Evolutionary conservation across 2,113 vertebrate genomes (phyloP), one percentile per base, ranked within the genome.

Genomic region (Heterotilapia buettikoferi): DNA sequence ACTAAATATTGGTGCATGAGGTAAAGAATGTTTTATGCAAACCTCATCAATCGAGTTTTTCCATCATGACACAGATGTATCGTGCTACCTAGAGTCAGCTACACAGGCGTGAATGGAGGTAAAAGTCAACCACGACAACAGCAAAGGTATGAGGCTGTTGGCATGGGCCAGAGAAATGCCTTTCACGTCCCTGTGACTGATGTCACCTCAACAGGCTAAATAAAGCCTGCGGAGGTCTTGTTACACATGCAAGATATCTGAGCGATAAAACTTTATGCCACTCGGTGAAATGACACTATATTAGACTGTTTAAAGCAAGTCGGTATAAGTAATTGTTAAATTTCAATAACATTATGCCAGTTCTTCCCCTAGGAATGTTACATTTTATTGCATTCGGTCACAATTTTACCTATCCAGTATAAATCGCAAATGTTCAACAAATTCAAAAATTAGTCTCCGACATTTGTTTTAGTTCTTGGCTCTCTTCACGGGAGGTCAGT

Each of bases 131-230:
- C 56, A 87, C 38, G 79, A 91, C 54, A 24, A 71, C 88, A 87
- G 73, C 84, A 93, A 54, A 93, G 85, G 91, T 88, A 91, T 93
- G 89, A 92, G 78, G 40, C 86, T 80, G 73, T 79, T 92, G 93
- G 86, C 89, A 85, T 52, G 33, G 79, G 21, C 78, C 86, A 87
- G 52, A 90, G 88, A 88, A 94, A 95, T 93, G 92, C 88, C 88
- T 90, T 94, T 95, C 92, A 94, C 80, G 56, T 92, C 89, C 47
- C 88, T 86, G 89, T 91, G 93, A 94, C 93, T 93, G 90, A 94
- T 94, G 92, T 95, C 93, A 93, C 89, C 92, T 87, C 88, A 31
- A 78, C 45, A 53, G 82, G 91, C 91, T 94, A 92, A 92, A 93
- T 93, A 94, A 89, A 92, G 85, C 83, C 83, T 83, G 86, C 9